Evolutionary conservation across 2,113 vertebrate species (phyloP).

Genomic region (Chionomys nivalis): DNA sequence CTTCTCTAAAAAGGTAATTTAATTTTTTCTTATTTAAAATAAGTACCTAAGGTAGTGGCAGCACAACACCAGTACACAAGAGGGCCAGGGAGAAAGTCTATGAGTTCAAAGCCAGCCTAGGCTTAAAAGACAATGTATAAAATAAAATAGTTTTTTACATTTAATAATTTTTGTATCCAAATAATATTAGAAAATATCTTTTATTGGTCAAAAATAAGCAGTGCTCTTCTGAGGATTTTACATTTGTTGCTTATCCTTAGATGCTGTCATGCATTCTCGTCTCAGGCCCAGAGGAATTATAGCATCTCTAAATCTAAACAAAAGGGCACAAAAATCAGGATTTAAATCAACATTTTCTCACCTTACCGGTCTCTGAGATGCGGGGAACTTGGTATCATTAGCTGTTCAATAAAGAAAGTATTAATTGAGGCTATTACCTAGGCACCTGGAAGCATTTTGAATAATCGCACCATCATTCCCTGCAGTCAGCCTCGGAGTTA

Average conservation of each 20-base stretch:
- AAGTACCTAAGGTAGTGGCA: background rate
- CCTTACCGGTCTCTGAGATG: background rate
- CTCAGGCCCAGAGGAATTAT: slow-evolving; percentile 1
- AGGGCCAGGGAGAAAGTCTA: background rate
- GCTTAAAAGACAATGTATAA: background rate
- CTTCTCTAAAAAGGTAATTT: background rate
- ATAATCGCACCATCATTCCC: slow-evolving; percentile 2
- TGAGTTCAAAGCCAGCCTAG: background rate
- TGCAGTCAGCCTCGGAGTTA: background rate
- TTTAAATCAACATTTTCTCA: slow-evolving; percentile 30
- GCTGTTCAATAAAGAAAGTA: background rate
- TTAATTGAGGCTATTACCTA: slow-evolving; percentile 54
- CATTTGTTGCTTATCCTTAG: background rate
- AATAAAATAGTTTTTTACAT: background rate
- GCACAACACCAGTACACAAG: background rate
- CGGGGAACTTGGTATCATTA: background rate
- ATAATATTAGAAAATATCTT: background rate
- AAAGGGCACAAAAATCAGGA: background rate
- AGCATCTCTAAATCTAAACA: background rate
- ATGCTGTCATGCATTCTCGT: background rate
- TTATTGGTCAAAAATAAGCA: background rate
- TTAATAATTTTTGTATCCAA: slow-evolving; percentile 24
- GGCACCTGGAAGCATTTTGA: slow-evolving; percentile 15
- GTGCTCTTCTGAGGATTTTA: slow-evolving; percentile 13
- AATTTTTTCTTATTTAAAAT: background rate